These are phyloP conservation scores for Pachyuromys duprasi DNA, from an alignment of 2,797 vertebrate species.

Conservation along the genomic window DNA sequence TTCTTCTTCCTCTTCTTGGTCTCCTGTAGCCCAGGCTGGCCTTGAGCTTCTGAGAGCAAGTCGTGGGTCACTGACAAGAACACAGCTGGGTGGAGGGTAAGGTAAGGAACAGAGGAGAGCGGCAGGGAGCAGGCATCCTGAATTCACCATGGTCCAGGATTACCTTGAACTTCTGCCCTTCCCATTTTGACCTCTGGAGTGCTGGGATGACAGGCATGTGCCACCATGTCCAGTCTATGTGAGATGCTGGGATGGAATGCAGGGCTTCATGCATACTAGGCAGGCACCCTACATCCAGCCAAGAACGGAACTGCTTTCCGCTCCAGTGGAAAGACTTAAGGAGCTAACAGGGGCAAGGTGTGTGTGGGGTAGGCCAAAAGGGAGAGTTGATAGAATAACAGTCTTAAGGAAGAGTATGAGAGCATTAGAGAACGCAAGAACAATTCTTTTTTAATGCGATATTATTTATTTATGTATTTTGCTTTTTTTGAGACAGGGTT, in stretches of 20 bases:
- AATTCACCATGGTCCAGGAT: not conserved
- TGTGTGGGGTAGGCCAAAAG: not conserved
- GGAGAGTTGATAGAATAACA: not conserved
- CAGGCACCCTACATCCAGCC: not conserved
- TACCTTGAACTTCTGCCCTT: not conserved
- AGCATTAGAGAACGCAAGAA: not conserved
- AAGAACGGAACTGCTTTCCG: not conserved
- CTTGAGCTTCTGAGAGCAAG: not conserved
- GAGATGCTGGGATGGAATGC: not conserved
- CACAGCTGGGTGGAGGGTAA: no score
- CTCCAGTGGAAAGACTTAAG: not conserved
- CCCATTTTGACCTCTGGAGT: not conserved
- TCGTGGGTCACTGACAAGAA: no score
- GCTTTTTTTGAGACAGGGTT: not conserved
- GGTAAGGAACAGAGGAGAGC: no score
- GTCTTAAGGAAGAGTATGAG: not conserved
- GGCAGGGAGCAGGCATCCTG: no score
- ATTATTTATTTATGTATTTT: not conserved
- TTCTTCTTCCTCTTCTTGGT: accelerated
- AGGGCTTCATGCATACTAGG: not conserved
- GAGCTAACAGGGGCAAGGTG: not conserved
- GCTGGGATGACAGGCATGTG: not conserved
- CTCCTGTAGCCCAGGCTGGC: not conserved
- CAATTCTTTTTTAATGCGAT: not conserved
- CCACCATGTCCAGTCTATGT: not conserved